A percentile compares a stretch with the other conserved stretches of the same genome.
These are phyloP conservation scores for Sandelia bainsii DNA, from an alignment of 2,797 vertebrate genomes.

Conservation along the genomic window DNA sequence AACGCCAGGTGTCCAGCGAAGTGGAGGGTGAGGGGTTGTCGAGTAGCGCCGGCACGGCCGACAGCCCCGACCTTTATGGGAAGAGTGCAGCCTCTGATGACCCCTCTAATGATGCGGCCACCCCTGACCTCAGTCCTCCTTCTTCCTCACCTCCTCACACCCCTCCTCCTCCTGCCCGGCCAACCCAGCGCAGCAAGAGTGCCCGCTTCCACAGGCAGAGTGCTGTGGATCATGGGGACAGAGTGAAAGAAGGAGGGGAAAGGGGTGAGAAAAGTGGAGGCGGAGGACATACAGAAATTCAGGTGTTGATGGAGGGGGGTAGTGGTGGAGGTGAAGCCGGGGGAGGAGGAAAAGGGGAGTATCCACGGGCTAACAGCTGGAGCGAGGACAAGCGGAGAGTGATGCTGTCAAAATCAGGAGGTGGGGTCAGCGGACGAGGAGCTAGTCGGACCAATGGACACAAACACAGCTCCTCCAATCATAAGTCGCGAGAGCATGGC, in stretches of 20 bases:
- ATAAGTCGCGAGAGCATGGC: slow-evolving; percentile 89
- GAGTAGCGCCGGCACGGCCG: slow-evolving; percentile 90
- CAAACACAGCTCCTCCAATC: slow-evolving; percentile 91
- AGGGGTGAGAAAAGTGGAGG: slow-evolving; percentile 72
- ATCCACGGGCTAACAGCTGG: slow-evolving; percentile 89
- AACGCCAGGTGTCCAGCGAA: slow-evolving; percentile 92
- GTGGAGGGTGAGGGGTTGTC: slow-evolving; percentile 92
- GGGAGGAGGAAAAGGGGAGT: slow-evolving; percentile 84
- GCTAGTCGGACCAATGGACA: slow-evolving; percentile 86
- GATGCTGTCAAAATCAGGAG: slow-evolving; percentile 74
- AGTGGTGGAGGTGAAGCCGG: slow-evolving; percentile 68
- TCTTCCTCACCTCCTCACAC: slow-evolving; percentile 89
- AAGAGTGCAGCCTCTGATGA: slow-evolving; percentile 88
- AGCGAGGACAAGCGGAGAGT: slow-evolving; percentile 87
- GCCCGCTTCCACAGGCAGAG: slow-evolving; percentile 92
- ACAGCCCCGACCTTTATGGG: slow-evolving; percentile 95
- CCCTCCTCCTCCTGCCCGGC: slow-evolving; percentile 77
- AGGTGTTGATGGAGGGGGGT: slow-evolving; percentile 92
- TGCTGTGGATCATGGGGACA: slow-evolving; percentile 90
- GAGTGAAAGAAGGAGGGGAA: slow-evolving; percentile 82
- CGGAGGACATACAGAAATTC: slow-evolving; percentile 88
- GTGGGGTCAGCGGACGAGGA: slow-evolving; percentile 71
- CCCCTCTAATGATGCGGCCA: slow-evolving; percentile 91
- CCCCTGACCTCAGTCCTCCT: slow-evolving; percentile 91
- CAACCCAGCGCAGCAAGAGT: slow-evolving; percentile 86